Evolutionary conservation across 1,140 invertebrate species (phyloP), one percentile per base, ranked within the genome.

Genomic region (Drosophila yakuba): DNA sequence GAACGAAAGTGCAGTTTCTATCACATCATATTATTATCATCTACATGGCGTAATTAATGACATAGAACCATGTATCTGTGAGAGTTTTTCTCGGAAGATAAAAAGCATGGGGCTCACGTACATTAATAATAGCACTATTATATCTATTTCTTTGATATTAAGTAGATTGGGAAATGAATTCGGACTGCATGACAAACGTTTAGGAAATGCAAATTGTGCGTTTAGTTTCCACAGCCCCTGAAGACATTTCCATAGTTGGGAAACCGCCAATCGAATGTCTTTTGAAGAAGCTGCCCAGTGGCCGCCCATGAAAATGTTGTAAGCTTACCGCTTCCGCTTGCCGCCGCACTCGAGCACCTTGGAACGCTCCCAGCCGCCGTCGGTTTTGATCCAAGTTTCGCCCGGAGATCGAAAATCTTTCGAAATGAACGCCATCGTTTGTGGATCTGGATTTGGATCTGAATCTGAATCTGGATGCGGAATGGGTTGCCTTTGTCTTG

Each of bases 331-430:
- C 83, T 94, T 92, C 57, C 89, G 93, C 71, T 94, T 93, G 52
- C 95, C 95, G 43, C 95, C 95, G 91, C 96, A 97, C 93, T 97
- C 96, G 44, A 98, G 94, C 59, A 98, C 96, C 94, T 99, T 99
- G 93, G 97, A 97, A 93, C 97, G 96, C 93, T 98, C 97, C 98
- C 98, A 99, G 61, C 98, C 98, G 93, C 98, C 97, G 77, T 97
- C 95, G 36, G 98, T 99, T 94, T 98, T 98, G 15, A 99, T 97
- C 98, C 98, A 99, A 90, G 97, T 96, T 93, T 99, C 98, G 38
- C 98, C 98, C 43, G 98, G 98, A 61, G 98, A 98, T 90, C 98
- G 94, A 96, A 97, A 97, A 93, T 97, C 97, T 93, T 97, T 97
- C 32, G 96, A 97, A 93, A 97, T 97, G 94, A 99, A 99, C 80